Percentiles rank a stretch among this genome's conserved stretches.
These are phyloP conservation scores for Acanthosoma haemorrhoidale DNA, from an alignment of 2,888 invertebrate species.

Conservation along the genomic window DNA sequence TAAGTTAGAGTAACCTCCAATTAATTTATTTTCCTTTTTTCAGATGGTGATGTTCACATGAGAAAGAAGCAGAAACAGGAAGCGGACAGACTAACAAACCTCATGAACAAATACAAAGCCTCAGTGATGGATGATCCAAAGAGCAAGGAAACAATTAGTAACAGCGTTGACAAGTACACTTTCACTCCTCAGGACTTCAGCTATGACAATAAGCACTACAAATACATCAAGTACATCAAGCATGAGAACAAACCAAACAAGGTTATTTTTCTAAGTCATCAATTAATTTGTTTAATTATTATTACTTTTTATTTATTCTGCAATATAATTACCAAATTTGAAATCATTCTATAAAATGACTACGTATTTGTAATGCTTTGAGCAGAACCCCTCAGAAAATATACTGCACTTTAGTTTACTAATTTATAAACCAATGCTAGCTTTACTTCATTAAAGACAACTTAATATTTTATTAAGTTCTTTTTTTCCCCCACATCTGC, in stretches of 20 bases:
- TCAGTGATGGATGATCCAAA: slow-evolving; percentile 52
- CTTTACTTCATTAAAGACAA: too few species aligned
- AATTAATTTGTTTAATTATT: too few species aligned
- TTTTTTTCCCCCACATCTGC: too few species aligned
- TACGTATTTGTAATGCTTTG: too few species aligned
- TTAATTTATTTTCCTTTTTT: not conserved
- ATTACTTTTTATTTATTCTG: too few species aligned
- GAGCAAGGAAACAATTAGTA: slow-evolving; percentile 34
- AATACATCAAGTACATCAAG: slow-evolving; percentile 69
- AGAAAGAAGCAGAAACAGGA: slow-evolving; percentile 56
- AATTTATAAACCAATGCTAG: too few species aligned
- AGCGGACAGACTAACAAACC: slow-evolving; percentile 50
- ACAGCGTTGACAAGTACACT: slow-evolving; percentile 50
- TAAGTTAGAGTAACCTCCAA: not conserved
- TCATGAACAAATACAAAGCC: slow-evolving; percentile 61
- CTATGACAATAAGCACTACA: slow-evolving; percentile 72
- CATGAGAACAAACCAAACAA: slow-evolving; percentile 55
- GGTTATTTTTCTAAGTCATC: too few species aligned
- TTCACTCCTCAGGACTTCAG: slow-evolving; percentile 70
- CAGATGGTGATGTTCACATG: slow-evolving; percentile 41
- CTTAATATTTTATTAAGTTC: too few species aligned
- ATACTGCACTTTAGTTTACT: too few species aligned
- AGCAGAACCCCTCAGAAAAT: too few species aligned
- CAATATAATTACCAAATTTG: too few species aligned
- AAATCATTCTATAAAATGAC: too few species aligned